Evolutionary conservation across 2,888 invertebrate genomes (phyloP).

Genomic region (Pseudeuparius sepicola): DNA sequence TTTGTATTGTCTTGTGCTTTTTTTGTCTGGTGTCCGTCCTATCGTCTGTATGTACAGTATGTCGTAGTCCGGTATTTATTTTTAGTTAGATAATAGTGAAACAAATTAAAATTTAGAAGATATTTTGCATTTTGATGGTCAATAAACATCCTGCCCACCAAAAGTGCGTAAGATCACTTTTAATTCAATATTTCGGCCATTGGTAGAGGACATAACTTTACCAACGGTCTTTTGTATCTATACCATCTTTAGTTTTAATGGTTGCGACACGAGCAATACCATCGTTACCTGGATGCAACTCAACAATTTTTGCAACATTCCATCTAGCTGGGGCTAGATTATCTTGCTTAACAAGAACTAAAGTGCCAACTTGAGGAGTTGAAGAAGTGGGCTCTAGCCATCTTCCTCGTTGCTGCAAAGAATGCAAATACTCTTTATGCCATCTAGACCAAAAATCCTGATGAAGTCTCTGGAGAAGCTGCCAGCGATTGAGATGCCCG

Average conservation of each 20-base stretch:
- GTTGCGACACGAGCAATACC: constrained; percentile 9
- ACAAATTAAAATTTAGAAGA: too few species aligned
- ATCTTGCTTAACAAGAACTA: constrained; percentile 12
- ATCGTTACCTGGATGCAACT: constrained; percentile 5
- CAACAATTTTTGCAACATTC: constrained; percentile 3
- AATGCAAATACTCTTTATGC: constrained; percentile 13
- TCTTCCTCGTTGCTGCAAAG: constrained; percentile 7
- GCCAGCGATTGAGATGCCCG: constrained; percentile 10
- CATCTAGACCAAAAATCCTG: constrained; percentile 14
- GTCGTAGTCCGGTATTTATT: too few species aligned
- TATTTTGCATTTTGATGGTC: too few species aligned
- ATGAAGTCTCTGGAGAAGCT: constrained; percentile 11
- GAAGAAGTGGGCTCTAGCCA: constrained; percentile 4
- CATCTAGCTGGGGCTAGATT: constrained; percentile 6
- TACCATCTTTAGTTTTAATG: constrained; percentile 4
- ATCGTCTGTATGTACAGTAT: too few species aligned
- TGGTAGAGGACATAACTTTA: too few species aligned
- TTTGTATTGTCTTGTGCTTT: too few species aligned
- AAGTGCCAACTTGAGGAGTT: constrained; percentile 3
- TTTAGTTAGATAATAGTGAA: too few species aligned
- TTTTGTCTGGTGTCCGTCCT: too few species aligned
- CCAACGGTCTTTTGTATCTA: constrained; percentile 2
- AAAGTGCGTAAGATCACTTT: too few species aligned
- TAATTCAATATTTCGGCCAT: too few species aligned
- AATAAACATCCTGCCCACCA: too few species aligned